Percentiles rank a stretch among this genome's conserved stretches.
Evolutionary conservation across 2,797 vertebrate species (phyloP).

Genomic region (Prunella strophiata): DNA sequence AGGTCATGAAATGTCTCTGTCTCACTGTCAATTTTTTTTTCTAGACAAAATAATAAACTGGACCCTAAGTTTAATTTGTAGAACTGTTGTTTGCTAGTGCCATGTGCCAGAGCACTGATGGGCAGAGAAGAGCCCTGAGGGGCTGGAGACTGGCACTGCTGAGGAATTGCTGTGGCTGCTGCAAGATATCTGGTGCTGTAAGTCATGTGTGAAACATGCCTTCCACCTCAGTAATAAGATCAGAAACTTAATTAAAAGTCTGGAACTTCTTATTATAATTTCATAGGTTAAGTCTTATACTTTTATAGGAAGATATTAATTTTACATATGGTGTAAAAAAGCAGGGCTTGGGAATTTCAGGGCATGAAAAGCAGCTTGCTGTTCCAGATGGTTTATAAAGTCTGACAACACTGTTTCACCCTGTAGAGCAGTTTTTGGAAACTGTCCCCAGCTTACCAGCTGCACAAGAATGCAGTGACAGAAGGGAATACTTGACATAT

Average conservation of each 20-base stretch:
- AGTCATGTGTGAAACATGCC: not conserved
- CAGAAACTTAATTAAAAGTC: not conserved
- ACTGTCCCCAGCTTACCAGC: conserved; percentile 61
- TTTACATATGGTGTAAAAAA: not conserved
- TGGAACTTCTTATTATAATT: not conserved
- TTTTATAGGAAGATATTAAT: conserved; percentile 9
- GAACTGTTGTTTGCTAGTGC: not conserved
- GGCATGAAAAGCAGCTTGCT: conserved; percentile 42
- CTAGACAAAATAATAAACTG: not conserved
- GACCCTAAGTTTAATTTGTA: not conserved
- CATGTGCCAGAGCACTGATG: not conserved
- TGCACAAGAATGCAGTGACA: conserved; percentile 60
- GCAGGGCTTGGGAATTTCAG: not conserved
- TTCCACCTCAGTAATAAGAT: not conserved
- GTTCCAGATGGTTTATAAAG: conserved; percentile 73
- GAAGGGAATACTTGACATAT: conserved; percentile 68
- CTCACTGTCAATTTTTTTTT: not conserved
- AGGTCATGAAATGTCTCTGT: not conserved
- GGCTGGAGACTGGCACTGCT: not conserved
- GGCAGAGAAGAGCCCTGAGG: accelerated
- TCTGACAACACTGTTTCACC: conserved; percentile 53
- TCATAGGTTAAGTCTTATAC: not conserved
- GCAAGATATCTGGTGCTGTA: not conserved
- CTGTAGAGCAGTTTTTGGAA: conserved; percentile 66
- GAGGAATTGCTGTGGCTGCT: not conserved